Conservation (phyloP, 2,113 vertebrate species). For the Thalassarche chlororhynchos region DNA sequence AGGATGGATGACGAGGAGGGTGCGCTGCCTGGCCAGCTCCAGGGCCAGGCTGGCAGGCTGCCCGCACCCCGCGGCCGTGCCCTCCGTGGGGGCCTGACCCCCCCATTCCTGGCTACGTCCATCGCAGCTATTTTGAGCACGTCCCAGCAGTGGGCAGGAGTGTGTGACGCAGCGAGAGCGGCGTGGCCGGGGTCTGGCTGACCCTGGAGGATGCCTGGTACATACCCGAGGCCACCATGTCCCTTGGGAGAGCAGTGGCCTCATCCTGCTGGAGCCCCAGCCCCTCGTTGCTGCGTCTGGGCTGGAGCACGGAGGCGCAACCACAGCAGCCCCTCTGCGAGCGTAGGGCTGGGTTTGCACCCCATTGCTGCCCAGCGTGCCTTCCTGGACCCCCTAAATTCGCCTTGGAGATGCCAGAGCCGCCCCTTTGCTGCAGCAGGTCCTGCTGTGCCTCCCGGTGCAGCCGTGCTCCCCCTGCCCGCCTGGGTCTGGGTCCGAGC, state of each 20-base stretch:
- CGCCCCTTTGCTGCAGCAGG: not conserved
- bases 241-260: not conserved
- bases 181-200: not conserved
- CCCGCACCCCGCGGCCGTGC: accelerated
- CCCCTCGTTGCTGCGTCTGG: not conserved
- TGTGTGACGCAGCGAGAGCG: not conserved
- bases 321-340: not conserved
- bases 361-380: not conserved
- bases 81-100: not conserved
- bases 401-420: not conserved
- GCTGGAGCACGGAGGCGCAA: not conserved
- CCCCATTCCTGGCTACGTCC: not conserved
- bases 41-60: not conserved
- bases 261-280: not conserved
- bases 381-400: not conserved
- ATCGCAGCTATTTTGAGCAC: not conserved
- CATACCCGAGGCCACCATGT: not conserved
- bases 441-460: accelerated
- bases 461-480: accelerated
- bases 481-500: not conserved
- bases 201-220: not conserved
- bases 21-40: no score
- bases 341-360: not conserved
- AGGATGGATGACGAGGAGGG: not conserved
- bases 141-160: not conserved